Conservation (phyloP, 2,888 invertebrate genomes). For the Muschampia plurimacula region DNA sequence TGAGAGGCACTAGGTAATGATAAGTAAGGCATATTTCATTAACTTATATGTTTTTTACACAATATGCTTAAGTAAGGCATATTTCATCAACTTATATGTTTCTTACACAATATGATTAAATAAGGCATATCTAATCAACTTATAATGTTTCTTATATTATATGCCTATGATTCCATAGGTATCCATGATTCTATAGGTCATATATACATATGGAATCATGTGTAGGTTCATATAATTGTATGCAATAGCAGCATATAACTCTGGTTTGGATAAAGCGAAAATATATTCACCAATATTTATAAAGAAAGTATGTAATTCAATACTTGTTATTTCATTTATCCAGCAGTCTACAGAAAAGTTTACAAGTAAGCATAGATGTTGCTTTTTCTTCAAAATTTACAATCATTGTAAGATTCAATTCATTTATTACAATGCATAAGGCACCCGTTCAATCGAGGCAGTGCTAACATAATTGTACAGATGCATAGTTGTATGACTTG, state of each 20-base stretch:
- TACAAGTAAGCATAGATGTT: neutral
- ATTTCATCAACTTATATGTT: neutral
- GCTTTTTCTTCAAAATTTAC: neutral
- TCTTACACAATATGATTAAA: neutral
- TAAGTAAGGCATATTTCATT: neutral
- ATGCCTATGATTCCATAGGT: too few species aligned
- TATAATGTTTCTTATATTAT: neutral
- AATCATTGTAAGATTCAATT: neutral
- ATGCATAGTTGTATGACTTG: conserved; percentile 3
- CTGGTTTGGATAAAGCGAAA: neutral
- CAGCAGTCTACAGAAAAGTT: too few species aligned
- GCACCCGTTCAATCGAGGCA: conserved; percentile 27
- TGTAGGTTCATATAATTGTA: neutral
- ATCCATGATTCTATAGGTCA: too few species aligned
- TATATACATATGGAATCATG: too few species aligned
- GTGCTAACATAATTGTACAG: conserved; percentile 1
- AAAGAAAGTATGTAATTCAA: neutral
- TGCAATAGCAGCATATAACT: neutral
- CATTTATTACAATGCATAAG: conserved; percentile 27
- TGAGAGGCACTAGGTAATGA: conserved; percentile 2
- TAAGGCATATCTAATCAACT: neutral
- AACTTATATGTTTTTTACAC: neutral
- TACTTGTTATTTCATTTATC: too few species aligned
- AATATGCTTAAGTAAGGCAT: neutral
- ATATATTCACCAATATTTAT: neutral